Evolutionary conservation across 2,113 vertebrate genomes (phyloP).

Genomic region (Garra rufa): DNA sequence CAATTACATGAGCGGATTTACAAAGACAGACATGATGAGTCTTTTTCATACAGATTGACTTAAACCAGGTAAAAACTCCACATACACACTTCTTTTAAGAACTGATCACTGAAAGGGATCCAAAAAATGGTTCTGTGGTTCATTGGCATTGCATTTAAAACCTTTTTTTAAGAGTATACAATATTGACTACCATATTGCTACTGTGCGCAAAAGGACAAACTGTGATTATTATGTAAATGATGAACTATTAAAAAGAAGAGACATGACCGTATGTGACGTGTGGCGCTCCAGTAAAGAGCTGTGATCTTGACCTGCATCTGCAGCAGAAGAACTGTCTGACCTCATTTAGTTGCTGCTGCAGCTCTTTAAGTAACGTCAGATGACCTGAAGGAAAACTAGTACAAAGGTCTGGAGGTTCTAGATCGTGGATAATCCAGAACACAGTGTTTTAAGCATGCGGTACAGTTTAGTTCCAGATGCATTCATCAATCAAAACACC

Average conservation of each 20-base stretch:
- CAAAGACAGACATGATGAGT: neutral
- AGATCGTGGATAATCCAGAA: neutral
- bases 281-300: neutral
- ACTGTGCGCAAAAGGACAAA: neutral
- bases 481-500: neutral
- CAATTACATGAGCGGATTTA: neutral
- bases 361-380: neutral
- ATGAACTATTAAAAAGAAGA: neutral
- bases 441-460: neutral
- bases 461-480: neutral
- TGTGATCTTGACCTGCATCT: constrained; percentile 10
- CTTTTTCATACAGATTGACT: neutral
- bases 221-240: neutral
- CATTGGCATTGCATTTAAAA: neutral
- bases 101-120: no score
- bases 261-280: neutral
- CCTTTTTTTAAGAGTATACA: neutral
- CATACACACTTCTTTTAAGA: neutral
- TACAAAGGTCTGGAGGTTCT: neutral
- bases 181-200: neutral
- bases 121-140: neutral
- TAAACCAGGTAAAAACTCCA: neutral
- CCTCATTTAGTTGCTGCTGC: neutral
- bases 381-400: neutral
- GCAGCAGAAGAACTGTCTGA: neutral